Evolutionary conservation across 2,888 invertebrate species (phyloP).

Genomic region (Chrysolina haemoptera): DNA sequence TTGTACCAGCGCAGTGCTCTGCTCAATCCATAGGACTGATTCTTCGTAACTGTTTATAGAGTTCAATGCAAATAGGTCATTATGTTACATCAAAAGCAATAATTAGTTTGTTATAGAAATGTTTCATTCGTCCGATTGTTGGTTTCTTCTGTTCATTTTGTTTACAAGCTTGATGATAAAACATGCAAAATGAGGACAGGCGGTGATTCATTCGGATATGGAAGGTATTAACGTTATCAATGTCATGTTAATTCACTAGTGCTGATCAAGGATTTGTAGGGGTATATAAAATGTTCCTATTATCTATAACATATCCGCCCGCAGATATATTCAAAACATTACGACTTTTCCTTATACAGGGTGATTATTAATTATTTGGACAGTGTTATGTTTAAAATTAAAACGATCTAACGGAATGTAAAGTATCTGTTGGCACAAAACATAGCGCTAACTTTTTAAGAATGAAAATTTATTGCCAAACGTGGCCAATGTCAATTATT

Average conservation of each 20-base stretch:
- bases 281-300: not conserved
- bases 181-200: not conserved
- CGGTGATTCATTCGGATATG: not conserved
- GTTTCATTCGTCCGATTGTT: slow-evolving; percentile 6
- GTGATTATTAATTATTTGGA: not conserved
- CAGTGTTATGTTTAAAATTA: not conserved
- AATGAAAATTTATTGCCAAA: too few species aligned
- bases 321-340: not conserved
- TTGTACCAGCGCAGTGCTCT: not conserved
- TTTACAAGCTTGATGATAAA: not conserved
- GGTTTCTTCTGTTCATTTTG: not conserved
- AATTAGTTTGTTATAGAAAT: slow-evolving; percentile 3
- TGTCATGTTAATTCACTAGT: not conserved
- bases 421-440: too few species aligned
- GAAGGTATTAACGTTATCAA: not conserved
- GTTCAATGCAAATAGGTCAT: slow-evolving; percentile 13
- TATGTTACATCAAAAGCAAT: slow-evolving; percentile 4
- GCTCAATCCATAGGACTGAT: not conserved
- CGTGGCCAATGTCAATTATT: too few species aligned
- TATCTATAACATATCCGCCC: not conserved
- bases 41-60: slow-evolving; percentile 1
- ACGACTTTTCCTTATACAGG: not conserved
- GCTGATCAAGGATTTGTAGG: not conserved
- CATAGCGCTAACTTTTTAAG: too few species aligned
- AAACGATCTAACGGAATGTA: not conserved